Conservation (phyloP, 2,113 vertebrate genomes). For the Fulmarus glacialis region DNA sequence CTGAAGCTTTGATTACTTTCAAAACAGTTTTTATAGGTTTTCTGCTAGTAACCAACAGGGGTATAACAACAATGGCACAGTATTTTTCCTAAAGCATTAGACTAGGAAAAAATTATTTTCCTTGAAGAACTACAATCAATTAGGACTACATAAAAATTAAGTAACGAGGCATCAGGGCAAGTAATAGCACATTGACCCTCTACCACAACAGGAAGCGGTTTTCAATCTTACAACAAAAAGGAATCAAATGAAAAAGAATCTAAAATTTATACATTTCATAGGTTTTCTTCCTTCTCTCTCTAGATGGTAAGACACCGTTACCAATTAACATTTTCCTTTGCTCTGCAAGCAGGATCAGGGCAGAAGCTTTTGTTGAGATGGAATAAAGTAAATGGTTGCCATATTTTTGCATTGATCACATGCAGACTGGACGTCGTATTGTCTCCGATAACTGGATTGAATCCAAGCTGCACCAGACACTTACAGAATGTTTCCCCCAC, state of each 20-base stretch:
- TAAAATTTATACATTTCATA: not conserved
- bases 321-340: not conserved
- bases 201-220: not conserved
- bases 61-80: not conserved
- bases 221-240: not conserved
- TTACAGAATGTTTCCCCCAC: not conserved
- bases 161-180: constrained; percentile 45
- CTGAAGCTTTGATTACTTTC: constrained; percentile 16
- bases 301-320: not conserved
- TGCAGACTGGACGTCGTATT: not conserved
- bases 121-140: not conserved
- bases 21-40: constrained; percentile 10
- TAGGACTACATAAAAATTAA: constrained; percentile 31
- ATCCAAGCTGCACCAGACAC: constrained; percentile 7
- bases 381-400: constrained; percentile 2
- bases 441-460: not conserved
- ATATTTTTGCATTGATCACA: constrained; percentile 14
- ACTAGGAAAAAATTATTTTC: not conserved
- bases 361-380: constrained; percentile 25
- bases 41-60: not conserved
- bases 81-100: not conserved
- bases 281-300: constrained; percentile 16
- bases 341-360: not conserved
- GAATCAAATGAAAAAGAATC: not conserved
- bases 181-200: not conserved